phyloP scores from a whole-genome alignment of 2,113 vertebrate genomes.

The Vulpes vulpes region DNA sequence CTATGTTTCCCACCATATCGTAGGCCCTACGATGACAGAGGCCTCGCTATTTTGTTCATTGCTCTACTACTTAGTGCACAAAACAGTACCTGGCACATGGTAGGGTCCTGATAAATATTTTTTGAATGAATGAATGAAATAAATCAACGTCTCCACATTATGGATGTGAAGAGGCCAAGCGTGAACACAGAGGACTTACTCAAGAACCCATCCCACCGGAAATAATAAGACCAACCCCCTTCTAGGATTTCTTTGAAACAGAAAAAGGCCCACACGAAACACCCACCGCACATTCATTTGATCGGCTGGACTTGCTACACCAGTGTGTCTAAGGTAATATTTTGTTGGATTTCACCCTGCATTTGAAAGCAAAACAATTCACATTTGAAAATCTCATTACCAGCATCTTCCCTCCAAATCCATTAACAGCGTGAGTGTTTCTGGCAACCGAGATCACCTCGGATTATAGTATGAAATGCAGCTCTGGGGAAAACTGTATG shows the following conservation, averaged over 20 bases:
- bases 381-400: slow-evolving; percentile 84
- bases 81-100: neutral
- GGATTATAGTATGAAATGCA: slow-evolving; percentile 81
- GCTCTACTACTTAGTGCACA: neutral
- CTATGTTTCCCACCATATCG: neutral
- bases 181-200: neutral
- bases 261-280: neutral
- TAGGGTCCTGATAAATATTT: neutral
- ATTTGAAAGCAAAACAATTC: slow-evolving; percentile 82
- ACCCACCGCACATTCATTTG: slow-evolving; percentile 22
- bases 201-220: neutral
- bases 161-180: neutral
- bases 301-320: slow-evolving; percentile 51
- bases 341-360: slow-evolving; percentile 74
- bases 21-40: neutral
- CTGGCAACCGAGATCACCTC: slow-evolving; percentile 79
- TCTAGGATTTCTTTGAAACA: slow-evolving; percentile 40
- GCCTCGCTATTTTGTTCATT: neutral
- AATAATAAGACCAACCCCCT: neutral
- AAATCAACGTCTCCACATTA: neutral
- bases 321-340: slow-evolving; percentile 64
- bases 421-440: slow-evolving; percentile 79
- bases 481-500: slow-evolving; percentile 71
- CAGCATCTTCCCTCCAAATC: slow-evolving; percentile 80
- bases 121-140: slow-evolving; percentile 22